phyloP scores from a whole-genome alignment of 2,888 invertebrate genomes.

The Ennomos quercinarius region DNA sequence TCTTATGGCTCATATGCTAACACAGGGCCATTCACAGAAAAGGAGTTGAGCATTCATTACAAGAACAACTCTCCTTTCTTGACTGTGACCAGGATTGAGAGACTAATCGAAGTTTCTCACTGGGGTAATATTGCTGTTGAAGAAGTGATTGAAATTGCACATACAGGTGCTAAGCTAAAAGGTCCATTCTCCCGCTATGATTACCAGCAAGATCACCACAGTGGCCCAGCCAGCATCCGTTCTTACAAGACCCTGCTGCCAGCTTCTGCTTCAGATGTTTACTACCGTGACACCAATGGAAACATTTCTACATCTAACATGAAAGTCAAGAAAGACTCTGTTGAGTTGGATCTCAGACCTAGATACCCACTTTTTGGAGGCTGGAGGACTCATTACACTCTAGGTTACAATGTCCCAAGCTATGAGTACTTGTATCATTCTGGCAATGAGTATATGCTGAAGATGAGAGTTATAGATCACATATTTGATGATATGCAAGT shows the following conservation, averaged over 20 bases:
- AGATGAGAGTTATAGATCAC: conserved; percentile 98
- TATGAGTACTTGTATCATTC: conserved; percentile 96
- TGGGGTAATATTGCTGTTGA: conserved; percentile 99
- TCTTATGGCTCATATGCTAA: conserved; percentile 96
- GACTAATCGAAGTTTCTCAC: conserved; percentile 98
- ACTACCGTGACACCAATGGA: conserved; percentile 98
- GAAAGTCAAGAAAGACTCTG: conserved; percentile 94
- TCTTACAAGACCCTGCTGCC: conserved; percentile 94
- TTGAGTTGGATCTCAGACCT: conserved; percentile 97
- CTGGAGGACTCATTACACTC: conserved; percentile 98
- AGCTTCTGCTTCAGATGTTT: conserved; percentile 97
- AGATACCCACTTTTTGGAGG: conserved; percentile 99
- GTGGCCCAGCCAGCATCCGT: conserved; percentile 95
- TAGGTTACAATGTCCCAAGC: conserved; percentile 99
- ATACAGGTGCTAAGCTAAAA: conserved; percentile 96
- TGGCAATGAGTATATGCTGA: conserved; percentile 92
- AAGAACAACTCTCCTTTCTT: conserved; percentile 99
- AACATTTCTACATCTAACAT: conserved; percentile 99
- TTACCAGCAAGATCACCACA: conserved; percentile 96
- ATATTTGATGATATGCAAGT: conserved; percentile 98
- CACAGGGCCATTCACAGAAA: conserved; percentile 84
- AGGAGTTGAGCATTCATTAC: conserved; percentile 93
- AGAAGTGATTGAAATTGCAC: conserved; percentile 95
- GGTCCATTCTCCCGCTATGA: conserved; percentile 99
- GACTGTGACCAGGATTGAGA: conserved; percentile 94